A percentile compares a stretch with the other conserved stretches of the same genome.
These are phyloP conservation scores for Sesia apiformis DNA, from an alignment of 2,888 invertebrate genomes.

Conservation along the genomic window DNA sequence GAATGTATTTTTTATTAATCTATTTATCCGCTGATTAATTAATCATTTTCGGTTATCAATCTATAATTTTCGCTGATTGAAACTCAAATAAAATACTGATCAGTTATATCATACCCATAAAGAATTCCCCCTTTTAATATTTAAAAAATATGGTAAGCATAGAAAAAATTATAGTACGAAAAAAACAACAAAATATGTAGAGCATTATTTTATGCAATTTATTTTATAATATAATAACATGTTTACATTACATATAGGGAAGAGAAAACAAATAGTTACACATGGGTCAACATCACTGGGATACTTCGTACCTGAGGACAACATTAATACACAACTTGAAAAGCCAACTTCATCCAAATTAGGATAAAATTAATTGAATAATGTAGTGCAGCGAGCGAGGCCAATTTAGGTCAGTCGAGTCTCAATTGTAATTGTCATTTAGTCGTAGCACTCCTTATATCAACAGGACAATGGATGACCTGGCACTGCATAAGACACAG, in stretches of 20 bases:
- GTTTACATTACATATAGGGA: conserved; percentile 35
- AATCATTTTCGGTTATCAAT: too few relatives aligned
- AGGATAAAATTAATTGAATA: not conserved
- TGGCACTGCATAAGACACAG: too few relatives aligned
- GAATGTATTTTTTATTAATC: too few relatives aligned
- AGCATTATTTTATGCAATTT: conserved; percentile 14
- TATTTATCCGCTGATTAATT: too few relatives aligned
- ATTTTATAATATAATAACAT: conserved; percentile 32
- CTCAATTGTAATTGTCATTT: too few relatives aligned
- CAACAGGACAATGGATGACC: too few relatives aligned
- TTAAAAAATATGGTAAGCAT: not conserved
- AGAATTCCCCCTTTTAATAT: not conserved
- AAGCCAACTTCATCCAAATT: not conserved
- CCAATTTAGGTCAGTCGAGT: not conserved
- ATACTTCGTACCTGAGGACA: conserved; percentile 23
- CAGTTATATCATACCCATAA: not conserved
- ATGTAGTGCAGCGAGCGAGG: not conserved
- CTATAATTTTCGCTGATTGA: too few relatives aligned
- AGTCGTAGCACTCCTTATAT: too few relatives aligned
- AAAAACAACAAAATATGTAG: conserved; percentile 12
- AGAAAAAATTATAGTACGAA: not conserved
- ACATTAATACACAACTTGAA: not conserved
- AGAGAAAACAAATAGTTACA: conserved; percentile 31
- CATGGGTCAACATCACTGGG: conserved; percentile 40
- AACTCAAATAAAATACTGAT: too few relatives aligned